phyloP scores from a whole-genome alignment of 1,140 invertebrate genomes.

The Trichonephila inaurata region DNA sequence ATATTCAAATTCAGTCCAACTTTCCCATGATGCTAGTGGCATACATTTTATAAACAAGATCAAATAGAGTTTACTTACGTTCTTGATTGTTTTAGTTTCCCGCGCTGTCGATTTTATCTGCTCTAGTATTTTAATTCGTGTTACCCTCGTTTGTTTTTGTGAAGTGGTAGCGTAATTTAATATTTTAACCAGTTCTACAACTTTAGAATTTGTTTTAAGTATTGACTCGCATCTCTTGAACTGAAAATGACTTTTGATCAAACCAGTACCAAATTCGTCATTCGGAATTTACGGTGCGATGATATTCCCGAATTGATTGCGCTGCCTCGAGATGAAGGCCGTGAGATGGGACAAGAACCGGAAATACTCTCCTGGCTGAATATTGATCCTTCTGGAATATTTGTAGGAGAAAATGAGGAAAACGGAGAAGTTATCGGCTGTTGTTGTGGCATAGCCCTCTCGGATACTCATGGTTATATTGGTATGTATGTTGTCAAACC shows the following conservation, averaged over 20 bases:
- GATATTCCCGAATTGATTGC: conserved; percentile 76
- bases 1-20: neutral
- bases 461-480: conserved; percentile 76
- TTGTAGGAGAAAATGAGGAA: conserved; percentile 69
- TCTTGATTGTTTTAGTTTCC: too few species aligned
- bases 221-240: neutral
- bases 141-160: neutral
- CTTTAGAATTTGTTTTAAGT: neutral
- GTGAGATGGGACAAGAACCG: conserved; percentile 77
- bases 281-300: conserved; percentile 70
- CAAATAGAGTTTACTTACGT: too few species aligned
- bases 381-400: conserved; percentile 76
- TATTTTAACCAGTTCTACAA: neutral
- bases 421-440: conserved; percentile 75
- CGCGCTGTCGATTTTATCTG: neutral
- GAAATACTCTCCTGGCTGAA: conserved; percentile 77
- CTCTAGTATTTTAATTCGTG: neutral
- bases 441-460: conserved; percentile 77
- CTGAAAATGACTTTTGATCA: conserved; percentile 78
- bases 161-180: neutral
- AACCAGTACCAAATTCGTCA: conserved; percentile 51
- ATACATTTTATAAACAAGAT: neutral
- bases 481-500: conserved; percentile 77
- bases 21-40: neutral
- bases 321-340: conserved; percentile 74